phyloP scores from a whole-genome alignment of 2,113 vertebrate species.

The Paradisaea rubra region DNA sequence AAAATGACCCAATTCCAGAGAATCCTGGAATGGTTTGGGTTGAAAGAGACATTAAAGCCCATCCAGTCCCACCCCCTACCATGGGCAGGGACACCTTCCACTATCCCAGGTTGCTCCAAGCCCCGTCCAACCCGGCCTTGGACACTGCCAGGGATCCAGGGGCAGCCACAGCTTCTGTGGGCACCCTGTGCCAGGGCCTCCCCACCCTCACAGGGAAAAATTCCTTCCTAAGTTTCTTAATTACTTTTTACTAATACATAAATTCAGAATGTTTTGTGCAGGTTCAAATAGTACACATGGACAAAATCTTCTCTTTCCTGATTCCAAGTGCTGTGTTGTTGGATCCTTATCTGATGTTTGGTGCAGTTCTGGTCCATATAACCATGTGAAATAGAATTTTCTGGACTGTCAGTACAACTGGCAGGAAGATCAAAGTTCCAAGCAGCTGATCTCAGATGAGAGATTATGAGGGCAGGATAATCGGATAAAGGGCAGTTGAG shows the following conservation, averaged over 20 bases:
- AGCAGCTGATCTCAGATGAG: constrained; percentile 39
- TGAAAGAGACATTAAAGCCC: not conserved
- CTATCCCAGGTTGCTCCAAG: accelerated
- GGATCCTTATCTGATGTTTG: not conserved
- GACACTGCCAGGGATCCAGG: not conserved
- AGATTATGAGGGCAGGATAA: constrained; percentile 44
- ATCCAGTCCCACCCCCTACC: accelerated
- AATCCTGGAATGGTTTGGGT: not conserved
- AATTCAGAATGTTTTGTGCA: not conserved
- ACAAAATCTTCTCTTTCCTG: not conserved
- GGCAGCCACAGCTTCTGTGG: not conserved
- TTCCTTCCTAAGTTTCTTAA: not conserved
- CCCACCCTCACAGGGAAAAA: accelerated
- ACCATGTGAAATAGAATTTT: not conserved
- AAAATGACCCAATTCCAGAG: not conserved
- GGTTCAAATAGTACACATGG: not conserved
- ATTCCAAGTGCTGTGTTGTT: not conserved
- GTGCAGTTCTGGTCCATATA: not conserved
- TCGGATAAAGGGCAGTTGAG: constrained; percentile 38
- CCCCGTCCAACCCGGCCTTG: accelerated
- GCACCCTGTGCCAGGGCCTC: not conserved
- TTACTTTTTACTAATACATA: not conserved
- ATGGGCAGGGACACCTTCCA: not conserved
- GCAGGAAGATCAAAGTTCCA: constrained; percentile 51
- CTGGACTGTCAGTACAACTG: not conserved